Conservation (phyloP, 2,888 invertebrate genomes). For the Drosophila pseudotakahashii region DNA sequence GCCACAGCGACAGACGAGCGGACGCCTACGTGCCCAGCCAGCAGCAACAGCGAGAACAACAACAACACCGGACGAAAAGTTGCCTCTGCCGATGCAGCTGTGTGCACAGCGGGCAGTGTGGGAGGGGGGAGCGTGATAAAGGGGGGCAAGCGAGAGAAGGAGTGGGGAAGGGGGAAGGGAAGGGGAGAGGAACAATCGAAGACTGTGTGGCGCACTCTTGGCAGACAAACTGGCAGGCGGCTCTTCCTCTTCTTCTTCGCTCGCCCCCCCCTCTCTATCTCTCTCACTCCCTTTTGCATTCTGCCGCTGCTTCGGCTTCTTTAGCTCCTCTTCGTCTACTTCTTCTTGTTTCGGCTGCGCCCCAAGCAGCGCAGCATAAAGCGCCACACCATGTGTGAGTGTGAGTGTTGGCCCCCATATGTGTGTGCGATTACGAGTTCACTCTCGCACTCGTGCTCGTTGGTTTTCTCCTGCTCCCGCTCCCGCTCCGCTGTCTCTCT, state of each 20-base stretch:
- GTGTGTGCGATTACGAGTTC: constrained; percentile 44
- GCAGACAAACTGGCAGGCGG: constrained; percentile 76
- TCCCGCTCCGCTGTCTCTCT: constrained; percentile 20
- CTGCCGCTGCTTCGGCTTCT: constrained; percentile 43
- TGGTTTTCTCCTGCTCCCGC: constrained; percentile 16
- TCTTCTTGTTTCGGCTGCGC: constrained; percentile 45
- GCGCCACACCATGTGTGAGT: constrained; percentile 54
- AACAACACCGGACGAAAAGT: constrained; percentile 21
- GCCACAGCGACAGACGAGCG: constrained; percentile 57
- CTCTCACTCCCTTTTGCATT: constrained; percentile 15
- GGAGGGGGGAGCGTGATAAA: not conserved
- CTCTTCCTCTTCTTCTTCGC: constrained; percentile 38
- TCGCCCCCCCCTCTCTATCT: constrained; percentile 18
- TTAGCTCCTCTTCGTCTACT: constrained; percentile 32
- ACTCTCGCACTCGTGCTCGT: constrained; percentile 44
- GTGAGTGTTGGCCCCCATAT: not conserved
- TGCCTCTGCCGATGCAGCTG: constrained; percentile 41
- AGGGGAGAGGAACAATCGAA: constrained; percentile 18
- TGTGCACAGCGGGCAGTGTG: constrained; percentile 34
- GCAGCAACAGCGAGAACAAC: constrained; percentile 25
- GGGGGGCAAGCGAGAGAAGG: constrained; percentile 5
- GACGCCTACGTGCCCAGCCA: constrained; percentile 66
- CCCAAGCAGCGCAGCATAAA: constrained; percentile 45
- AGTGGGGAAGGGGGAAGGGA: not conserved
- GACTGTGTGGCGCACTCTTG: constrained; percentile 75